Evolutionary conservation across 2,113 vertebrate genomes (phyloP).

Genomic region (Lathamus discolor): DNA sequence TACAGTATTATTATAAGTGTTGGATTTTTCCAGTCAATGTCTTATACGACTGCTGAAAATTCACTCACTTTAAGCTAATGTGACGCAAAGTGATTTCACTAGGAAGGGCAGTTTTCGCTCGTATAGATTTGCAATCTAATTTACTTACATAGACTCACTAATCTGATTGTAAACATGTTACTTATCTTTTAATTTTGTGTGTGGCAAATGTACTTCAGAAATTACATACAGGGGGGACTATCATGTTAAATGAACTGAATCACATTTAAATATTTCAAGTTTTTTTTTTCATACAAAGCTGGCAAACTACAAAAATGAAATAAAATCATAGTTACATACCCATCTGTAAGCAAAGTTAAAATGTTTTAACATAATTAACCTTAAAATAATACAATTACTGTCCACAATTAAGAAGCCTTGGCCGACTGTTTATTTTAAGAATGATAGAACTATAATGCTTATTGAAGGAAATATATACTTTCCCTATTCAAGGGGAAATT

Average conservation of each 20-base stretch:
- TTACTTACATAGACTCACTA: constrained; percentile 66
- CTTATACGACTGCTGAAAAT: constrained; percentile 37
- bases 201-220: constrained; percentile 67
- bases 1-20: not conserved
- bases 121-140: constrained; percentile 55
- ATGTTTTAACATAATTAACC: not conserved
- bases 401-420: not conserved
- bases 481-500: not conserved
- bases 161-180: constrained; percentile 74
- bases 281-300: not conserved
- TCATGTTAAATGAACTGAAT: constrained; percentile 65
- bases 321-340: not conserved
- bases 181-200: constrained; percentile 74
- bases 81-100: constrained; percentile 61
- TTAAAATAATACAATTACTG: not conserved
- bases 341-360: not conserved
- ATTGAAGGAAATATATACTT: not conserved
- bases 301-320: not conserved
- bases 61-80: constrained; percentile 67
- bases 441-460: not conserved
- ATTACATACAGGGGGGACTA: constrained; percentile 60
- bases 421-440: not conserved
- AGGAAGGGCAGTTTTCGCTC: constrained; percentile 59
- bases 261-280: constrained; percentile 59
- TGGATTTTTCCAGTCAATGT: constrained; percentile 26